Conservation (phyloP, 2,113 vertebrate species). For the Platysteira castanea region DNA sequence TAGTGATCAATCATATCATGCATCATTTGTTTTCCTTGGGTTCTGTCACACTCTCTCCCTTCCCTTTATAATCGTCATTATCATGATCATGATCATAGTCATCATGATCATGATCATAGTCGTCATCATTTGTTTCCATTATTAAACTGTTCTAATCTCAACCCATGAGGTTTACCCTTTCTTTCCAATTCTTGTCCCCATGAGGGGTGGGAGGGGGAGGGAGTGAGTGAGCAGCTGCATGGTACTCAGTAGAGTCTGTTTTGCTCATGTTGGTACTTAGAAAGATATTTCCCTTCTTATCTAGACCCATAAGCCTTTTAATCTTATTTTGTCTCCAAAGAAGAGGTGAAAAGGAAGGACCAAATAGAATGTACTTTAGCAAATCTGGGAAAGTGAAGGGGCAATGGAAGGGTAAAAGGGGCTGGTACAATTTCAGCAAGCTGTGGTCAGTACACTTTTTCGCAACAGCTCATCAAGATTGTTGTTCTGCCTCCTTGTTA, state of each 20-base stretch:
- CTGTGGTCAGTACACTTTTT: background rate
- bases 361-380: background rate
- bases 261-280: background rate
- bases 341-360: background rate
- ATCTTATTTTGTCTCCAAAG: background rate
- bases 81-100: no score
- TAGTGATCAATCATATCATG: fast-evolving
- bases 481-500: background rate
- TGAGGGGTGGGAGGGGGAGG: fast-evolving
- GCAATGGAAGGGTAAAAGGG: background rate
- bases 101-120: background rate
- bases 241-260: background rate
- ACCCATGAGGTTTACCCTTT: background rate
- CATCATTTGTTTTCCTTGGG: background rate
- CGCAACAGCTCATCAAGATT: background rate
- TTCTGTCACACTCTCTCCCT: background rate
- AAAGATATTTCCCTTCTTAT: background rate
- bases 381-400: background rate
- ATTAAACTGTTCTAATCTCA: background rate
- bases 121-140: background rate
- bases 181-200: background rate
- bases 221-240: fast-evolving
- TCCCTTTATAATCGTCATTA: background rate
- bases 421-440: background rate
- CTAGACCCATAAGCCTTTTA: background rate